Conservation (phyloP, 2,797 vertebrate genomes). For the Gymnothorax javanicus region DNA sequence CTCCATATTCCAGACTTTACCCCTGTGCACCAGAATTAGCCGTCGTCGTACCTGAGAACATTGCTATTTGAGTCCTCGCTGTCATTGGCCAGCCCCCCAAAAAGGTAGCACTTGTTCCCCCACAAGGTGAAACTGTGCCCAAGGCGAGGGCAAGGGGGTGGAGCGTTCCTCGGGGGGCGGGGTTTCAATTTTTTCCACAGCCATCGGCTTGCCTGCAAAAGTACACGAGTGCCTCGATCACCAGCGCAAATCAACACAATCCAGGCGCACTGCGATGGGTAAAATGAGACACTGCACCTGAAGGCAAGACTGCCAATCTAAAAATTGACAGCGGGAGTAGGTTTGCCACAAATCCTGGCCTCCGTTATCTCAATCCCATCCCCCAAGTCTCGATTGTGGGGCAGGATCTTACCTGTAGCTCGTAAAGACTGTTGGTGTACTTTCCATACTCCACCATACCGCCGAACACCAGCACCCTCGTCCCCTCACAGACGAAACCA, state of each 20-base stretch:
- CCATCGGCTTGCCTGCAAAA: conserved; percentile 90
- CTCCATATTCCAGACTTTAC: not conserved
- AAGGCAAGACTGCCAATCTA: not conserved
- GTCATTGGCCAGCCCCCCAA: conserved; percentile 94
- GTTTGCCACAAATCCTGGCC: not conserved
- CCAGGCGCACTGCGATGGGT: not conserved
- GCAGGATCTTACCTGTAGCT: conserved; percentile 81
- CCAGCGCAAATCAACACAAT: not conserved
- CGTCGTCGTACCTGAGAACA: conserved; percentile 81
- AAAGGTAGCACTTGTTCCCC: conserved; percentile 93
- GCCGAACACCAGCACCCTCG: conserved; percentile 90
- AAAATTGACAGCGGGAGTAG: not conserved
- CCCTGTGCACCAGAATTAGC: too few species aligned
- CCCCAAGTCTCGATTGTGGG: not conserved
- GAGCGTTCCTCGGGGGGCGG: conserved; percentile 78
- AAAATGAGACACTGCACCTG: not conserved
- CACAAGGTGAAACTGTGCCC: conserved; percentile 93
- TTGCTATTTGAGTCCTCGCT: conserved; percentile 96
- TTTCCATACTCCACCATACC: conserved; percentile 98
- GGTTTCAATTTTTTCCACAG: conserved; percentile 97
- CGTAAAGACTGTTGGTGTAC: conserved; percentile 92
- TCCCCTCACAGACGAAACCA: conserved; percentile 93
- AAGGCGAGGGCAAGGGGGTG: conserved; percentile 87
- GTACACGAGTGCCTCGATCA: not conserved
- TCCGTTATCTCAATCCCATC: not conserved